These are phyloP conservation scores for Pyrgilauda ruficollis DNA, from an alignment of 2,113 vertebrate species.

Conservation along the genomic window DNA sequence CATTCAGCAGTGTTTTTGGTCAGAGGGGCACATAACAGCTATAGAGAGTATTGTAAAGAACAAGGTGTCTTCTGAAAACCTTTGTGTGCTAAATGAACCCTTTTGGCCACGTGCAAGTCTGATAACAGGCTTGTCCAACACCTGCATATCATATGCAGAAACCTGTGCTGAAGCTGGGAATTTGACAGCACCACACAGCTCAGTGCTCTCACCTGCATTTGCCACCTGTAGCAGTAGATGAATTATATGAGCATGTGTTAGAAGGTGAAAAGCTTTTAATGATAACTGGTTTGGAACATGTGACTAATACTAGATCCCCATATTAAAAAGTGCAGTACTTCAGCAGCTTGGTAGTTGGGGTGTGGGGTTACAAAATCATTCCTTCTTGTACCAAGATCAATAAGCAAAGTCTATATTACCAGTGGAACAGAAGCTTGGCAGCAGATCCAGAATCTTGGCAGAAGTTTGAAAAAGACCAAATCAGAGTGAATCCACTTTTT, in stretches of 20 bases:
- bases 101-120: background rate
- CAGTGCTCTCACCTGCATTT: background rate
- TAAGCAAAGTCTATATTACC: background rate
- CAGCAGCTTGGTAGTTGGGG: background rate
- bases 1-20: background rate
- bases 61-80: background rate
- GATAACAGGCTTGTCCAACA: background rate
- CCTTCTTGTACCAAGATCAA: background rate
- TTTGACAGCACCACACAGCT: background rate
- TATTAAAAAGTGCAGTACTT: background rate
- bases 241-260: fast-evolving
- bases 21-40: too few species aligned
- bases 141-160: background rate
- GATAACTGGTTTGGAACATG: background rate
- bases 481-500: background rate
- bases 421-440: background rate
- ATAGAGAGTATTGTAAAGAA: background rate
- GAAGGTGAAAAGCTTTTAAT: background rate
- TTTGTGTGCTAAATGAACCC: background rate
- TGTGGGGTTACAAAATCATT: background rate
- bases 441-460: background rate
- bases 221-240: background rate
- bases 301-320: background rate
- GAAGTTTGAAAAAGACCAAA: background rate
- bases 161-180: background rate